phyloP scores from a whole-genome alignment of 1,140 invertebrate species.

The Pseudomyrmex flavicornis region DNA sequence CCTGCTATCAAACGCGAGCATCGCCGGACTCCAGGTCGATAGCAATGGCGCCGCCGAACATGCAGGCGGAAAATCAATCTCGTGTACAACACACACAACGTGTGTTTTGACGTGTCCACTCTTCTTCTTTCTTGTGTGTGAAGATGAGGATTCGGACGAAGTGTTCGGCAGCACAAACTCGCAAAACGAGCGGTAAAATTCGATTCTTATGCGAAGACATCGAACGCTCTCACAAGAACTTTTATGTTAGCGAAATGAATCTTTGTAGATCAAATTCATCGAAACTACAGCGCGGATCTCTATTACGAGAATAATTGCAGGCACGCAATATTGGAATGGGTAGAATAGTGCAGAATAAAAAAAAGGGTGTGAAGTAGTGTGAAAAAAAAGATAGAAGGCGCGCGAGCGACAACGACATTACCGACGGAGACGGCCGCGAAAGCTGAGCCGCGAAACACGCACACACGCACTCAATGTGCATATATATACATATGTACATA shows the following conservation, averaged over 20 bases:
- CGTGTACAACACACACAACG: slow-evolving; percentile 68
- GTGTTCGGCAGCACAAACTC: too few relatives aligned
- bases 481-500: not conserved
- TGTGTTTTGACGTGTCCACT: slow-evolving; percentile 76
- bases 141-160: too few relatives aligned
- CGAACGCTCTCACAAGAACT: too few relatives aligned
- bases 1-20: slow-evolving; percentile 35
- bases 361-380: too few relatives aligned
- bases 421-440: slow-evolving; percentile 72
- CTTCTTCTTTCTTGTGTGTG: not conserved
- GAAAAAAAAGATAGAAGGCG: not conserved
- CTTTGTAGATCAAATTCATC: too few relatives aligned
- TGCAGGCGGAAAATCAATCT: slow-evolving; percentile 84
- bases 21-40: slow-evolving; percentile 78
- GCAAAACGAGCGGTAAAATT: too few relatives aligned
- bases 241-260: too few relatives aligned
- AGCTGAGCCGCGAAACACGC: slow-evolving; percentile 56
- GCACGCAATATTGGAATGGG: too few relatives aligned
- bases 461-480: slow-evolving; percentile 9
- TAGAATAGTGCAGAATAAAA: too few relatives aligned
- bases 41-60: slow-evolving; percentile 80
- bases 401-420: slow-evolving; percentile 63
- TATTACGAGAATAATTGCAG: too few relatives aligned
- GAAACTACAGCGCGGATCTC: too few relatives aligned
- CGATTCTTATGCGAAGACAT: too few relatives aligned